These are phyloP conservation scores for Lepeophtheirus nordmannii DNA, from an alignment of 2,888 invertebrate genomes.

Conservation along the genomic window DNA sequence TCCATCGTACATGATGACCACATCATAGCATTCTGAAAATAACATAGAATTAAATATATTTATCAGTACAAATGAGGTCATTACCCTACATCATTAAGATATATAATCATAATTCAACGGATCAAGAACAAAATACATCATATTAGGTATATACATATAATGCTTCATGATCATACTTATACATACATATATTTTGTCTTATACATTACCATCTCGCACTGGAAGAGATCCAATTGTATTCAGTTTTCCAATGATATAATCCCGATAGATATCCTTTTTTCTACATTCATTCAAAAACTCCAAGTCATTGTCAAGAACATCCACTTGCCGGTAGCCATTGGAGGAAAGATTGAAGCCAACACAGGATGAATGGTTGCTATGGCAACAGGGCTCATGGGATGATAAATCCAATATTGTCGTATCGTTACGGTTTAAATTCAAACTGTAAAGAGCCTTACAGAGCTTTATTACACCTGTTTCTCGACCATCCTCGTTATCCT, in stretches of 20 bases:
- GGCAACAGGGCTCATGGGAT: not conserved
- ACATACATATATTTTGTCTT: not conserved
- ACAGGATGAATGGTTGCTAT: not conserved
- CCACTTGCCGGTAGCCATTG: not conserved
- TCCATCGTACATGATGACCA: conserved; percentile 8
- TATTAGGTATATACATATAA: too few species aligned
- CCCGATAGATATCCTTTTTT: conserved; percentile 15
- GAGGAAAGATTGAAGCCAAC: not conserved
- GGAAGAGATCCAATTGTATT: conserved; percentile 19
- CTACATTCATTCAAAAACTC: not conserved
- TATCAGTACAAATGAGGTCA: not conserved
- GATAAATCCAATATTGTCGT: conserved; percentile 9
- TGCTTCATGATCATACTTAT: too few species aligned
- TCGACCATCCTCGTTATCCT: not conserved
- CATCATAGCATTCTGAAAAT: conserved; percentile 14
- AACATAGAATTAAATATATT: not conserved
- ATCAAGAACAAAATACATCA: too few species aligned
- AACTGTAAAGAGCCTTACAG: not conserved
- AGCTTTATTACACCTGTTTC: conserved; percentile 1
- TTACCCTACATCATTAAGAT: too few species aligned
- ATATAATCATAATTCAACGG: too few species aligned
- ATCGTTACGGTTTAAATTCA: not conserved
- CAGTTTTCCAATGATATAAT: conserved; percentile 10
- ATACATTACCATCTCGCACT: not conserved
- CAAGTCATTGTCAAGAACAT: not conserved